Evolutionary conservation across 1,140 invertebrate species (phyloP), one percentile per base, ranked within the genome.

Genomic region (Temnothorax longispinosus): DNA sequence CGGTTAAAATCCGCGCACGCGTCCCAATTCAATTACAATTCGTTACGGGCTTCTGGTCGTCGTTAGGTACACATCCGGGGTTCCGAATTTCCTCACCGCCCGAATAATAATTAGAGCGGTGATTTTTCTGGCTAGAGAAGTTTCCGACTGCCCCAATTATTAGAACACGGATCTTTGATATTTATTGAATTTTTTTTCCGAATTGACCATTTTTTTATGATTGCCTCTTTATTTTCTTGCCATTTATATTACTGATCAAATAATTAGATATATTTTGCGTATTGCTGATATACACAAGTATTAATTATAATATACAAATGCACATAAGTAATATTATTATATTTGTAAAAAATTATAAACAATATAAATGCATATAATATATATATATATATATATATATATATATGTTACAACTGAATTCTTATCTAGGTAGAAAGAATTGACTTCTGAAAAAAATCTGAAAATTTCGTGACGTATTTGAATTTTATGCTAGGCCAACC

Each of bases 21-120:
- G 54, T 75, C n/a, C 15, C 74, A 13, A 60, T 78, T 80, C 65
- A 27, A 76, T 89, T 76, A 58, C 52, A 27, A 89, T 77, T 82
- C 11, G 44, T 82, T 21, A 15, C 56, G 52, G 10, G 27, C 44
- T 41, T 52, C 5, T 15, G 27, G 10, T 38, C 15, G 5, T 52
- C 52, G 6, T 47, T 15, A 1, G n/a, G 3, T 1, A 78, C 13
- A 13, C 13, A 35, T 50, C 18, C 27, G 32, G 10, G 15, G 13
- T 18, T 18, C 1, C 4, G 13, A 47, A 38, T 41, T 60, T 76
- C 64, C 5, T 15, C 41, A 13, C 32, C 11, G 6, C 21, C 0
- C 2, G 11, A 52, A 77, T 77, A 80, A 67, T 54, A 78, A 78
- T 80, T 52, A 80, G 8, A 38, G 7, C 27, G 13, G 1, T 21